phyloP scores from a whole-genome alignment of 1,140 invertebrate genomes.

The Heliconius congener region DNA sequence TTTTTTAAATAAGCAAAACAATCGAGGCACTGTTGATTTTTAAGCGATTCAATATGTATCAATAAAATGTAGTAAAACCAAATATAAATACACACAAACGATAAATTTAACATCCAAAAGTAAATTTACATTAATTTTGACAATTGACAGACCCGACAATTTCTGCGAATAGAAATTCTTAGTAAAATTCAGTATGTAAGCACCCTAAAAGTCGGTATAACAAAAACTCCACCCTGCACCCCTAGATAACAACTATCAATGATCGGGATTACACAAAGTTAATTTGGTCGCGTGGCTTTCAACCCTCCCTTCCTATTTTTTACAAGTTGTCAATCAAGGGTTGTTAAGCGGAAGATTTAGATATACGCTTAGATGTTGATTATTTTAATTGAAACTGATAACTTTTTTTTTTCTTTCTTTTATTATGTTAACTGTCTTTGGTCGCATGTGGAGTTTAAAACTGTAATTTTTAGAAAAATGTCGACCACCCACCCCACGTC shows the following conservation, averaged over 20 bases:
- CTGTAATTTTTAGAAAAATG: neutral
- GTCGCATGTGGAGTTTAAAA: constrained; percentile 26
- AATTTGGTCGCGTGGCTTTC: constrained; percentile 71
- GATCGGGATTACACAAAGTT: constrained; percentile 72
- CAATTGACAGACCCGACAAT: too few relatives aligned
- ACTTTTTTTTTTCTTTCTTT: constrained; percentile 27
- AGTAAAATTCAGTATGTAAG: neutral
- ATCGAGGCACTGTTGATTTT: too few relatives aligned
- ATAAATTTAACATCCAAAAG: too few relatives aligned
- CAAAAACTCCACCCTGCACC: constrained; percentile 46
- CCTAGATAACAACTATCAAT: constrained; percentile 62
- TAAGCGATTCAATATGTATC: too few relatives aligned
- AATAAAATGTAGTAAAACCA: too few relatives aligned
- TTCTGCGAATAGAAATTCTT: neutral
- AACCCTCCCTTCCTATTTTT: constrained; percentile 38
- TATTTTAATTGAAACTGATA: constrained; percentile 39
- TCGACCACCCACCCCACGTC: neutral
- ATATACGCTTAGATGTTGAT: constrained; percentile 25
- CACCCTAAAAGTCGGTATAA: neutral
- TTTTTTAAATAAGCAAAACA: too few relatives aligned
- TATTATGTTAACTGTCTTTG: constrained; percentile 21
- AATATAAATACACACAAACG: too few relatives aligned
- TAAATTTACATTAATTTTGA: too few relatives aligned
- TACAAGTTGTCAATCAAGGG: constrained; percentile 43
- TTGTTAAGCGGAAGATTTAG: constrained; percentile 43